phyloP scores from a whole-genome alignment of 2,888 invertebrate species.

The Actias luna region DNA sequence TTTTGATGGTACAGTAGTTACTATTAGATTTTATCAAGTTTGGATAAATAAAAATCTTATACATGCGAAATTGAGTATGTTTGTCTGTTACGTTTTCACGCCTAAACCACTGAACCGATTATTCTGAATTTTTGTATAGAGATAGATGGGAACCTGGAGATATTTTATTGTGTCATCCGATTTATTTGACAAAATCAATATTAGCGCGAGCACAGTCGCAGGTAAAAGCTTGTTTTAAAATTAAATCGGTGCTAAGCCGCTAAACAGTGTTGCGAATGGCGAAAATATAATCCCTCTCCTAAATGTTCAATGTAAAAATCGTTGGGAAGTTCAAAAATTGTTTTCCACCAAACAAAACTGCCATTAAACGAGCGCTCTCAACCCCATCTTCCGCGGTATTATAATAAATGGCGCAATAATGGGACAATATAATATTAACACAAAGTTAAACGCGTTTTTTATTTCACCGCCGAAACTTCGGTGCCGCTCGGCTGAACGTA shows the following conservation, averaged over 20 bases:
- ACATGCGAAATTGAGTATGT: too few relatives aligned
- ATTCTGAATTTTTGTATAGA: too few relatives aligned
- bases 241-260: slow-evolving; percentile 18
- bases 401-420: slow-evolving; percentile 81
- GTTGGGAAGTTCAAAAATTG: slow-evolving; percentile 66
- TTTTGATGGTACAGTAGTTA: too few relatives aligned
- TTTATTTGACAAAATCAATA: too few relatives aligned
- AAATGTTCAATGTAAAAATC: slow-evolving; percentile 64
- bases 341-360: slow-evolving; percentile 76
- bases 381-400: slow-evolving; percentile 77
- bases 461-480: slow-evolving; percentile 74
- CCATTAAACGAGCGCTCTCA: slow-evolving; percentile 75
- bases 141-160: too few relatives aligned
- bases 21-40: too few relatives aligned
- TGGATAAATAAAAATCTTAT: too few relatives aligned
- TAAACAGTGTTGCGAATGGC: background rate
- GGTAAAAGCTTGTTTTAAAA: too few relatives aligned
- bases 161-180: too few relatives aligned
- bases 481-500: slow-evolving; percentile 57
- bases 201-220: too few relatives aligned
- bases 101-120: too few relatives aligned
- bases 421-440: slow-evolving; percentile 81
- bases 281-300: slow-evolving; percentile 58
- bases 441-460: slow-evolving; percentile 81
- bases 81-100: too few relatives aligned